Evolutionary conservation across 1,140 invertebrate species (phyloP).

Genomic region (Melitaea cinxia): DNA sequence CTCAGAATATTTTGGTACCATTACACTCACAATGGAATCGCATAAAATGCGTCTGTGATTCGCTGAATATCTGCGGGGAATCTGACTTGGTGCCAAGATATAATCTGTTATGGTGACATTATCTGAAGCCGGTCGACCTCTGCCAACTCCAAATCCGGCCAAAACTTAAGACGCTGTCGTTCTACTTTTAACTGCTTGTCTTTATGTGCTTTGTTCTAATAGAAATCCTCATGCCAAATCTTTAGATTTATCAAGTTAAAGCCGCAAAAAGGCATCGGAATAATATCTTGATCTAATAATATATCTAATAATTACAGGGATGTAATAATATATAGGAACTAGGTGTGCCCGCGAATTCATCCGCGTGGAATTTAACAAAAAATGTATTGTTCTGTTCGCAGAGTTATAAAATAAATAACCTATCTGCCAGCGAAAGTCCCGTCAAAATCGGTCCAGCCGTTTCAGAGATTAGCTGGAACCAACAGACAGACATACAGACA

Average conservation of each 20-base stretch:
- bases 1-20: constrained; percentile 28
- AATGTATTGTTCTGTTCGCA: too few relatives aligned
- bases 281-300: too few relatives aligned
- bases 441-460: too few relatives aligned
- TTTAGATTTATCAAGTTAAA: constrained; percentile 15
- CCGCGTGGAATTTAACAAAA: too few relatives aligned
- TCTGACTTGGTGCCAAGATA: constrained; percentile 64
- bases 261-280: not conserved
- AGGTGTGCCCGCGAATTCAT: too few relatives aligned
- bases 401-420: too few relatives aligned
- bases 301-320: too few relatives aligned
- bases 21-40: constrained; percentile 38
- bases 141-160: constrained; percentile 64
- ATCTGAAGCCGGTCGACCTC: constrained; percentile 55
- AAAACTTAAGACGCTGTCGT: constrained; percentile 56
- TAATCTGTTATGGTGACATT: constrained; percentile 78
- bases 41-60: constrained; percentile 56
- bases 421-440: too few relatives aligned
- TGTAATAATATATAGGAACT: too few relatives aligned
- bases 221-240: constrained; percentile 37
- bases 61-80: constrained; percentile 49
- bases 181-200: constrained; percentile 49
- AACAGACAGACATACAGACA: too few relatives aligned
- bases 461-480: too few relatives aligned
- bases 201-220: constrained; percentile 43